Base-by-base conservation (phyloP, 2,113 vertebrate species). In the Ardeotis arabs region DNA sequence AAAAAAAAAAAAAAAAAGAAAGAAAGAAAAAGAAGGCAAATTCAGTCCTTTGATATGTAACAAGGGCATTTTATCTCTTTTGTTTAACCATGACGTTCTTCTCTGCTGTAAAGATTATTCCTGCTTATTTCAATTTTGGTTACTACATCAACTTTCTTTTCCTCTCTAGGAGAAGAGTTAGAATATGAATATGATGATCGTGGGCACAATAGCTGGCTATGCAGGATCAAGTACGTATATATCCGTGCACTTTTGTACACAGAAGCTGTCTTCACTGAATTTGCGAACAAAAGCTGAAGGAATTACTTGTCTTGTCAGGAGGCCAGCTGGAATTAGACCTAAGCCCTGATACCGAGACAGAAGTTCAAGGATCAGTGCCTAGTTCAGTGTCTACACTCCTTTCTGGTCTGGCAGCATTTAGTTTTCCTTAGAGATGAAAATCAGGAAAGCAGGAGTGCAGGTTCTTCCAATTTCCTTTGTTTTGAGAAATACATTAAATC, bases 111-210 rank as follows among this genome's bases (percentile, higher is more conserved):
- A 50, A 64, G 58, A 28, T 95, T 85, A 15, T 91, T 67, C 7
- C 16, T 79, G 12, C 12, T 69, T 82, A 10, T 72, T 75, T 87
- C 10, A 73, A 4, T 84, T 96, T 85, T 75, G n/a, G 3, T 86
- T 87, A n/a, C 63, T 86, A 5, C 37, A 80, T 73, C 59, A 76
- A 68, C 72, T 87, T 92, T 75, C 17, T 85, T 82, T 96, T 80
- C 50, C 59, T 92, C 47, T 77, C 31, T 76, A 99, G 99, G 99
- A 79, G 99, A 99, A 97, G 99, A 99, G 96, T 97, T 99, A 94
- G 99, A 99, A 81, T 99, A 99, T 93, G 99, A 99, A 82, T 99
- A 99, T 96, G 99, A 99, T 95, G 99, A 99, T 89, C 98, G 99
- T 95, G 99, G 98, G 28, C 99, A 99, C 14, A 99, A 99, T 56